Evolutionary conservation across 2,113 vertebrate species (phyloP), one percentile per base, ranked within the genome.

Genomic region (Perca flavescens): DNA sequence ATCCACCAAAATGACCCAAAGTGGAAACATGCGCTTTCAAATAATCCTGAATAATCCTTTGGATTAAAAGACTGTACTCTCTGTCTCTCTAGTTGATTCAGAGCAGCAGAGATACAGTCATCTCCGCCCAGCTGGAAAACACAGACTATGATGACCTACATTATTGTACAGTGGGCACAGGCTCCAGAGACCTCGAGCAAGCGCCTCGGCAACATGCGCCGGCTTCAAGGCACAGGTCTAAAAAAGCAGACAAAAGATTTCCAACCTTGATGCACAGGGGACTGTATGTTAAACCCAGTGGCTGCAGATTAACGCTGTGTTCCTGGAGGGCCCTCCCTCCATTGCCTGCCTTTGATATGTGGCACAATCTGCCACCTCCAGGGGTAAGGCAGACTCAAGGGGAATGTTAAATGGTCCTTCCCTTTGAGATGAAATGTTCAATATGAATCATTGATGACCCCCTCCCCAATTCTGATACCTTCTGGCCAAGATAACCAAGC

Each of bases 401-500:
- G 92, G 90, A 94, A 94, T 94, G 92, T 83, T 95, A 94, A 95
- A 94, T 82, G 86, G 68, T 91, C 78, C 87, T 82, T 93, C 90
- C 93, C 90, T 93, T 94, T 85, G 91, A 94, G 91, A 91, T 91
- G 90, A 91, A 93, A 92, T 92, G 79, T 86, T 93, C 81, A 54
- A 82, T 89, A 93, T 95, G 89, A 94, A 95, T 94, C 94, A 95
- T 94, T 94, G 87, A 94, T 95, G 88, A 83, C 69, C 67, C 50
- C 60, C 63, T 54, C 25, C 43, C 46, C 66, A 64, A 77, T 71
- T 65, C 58, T 36, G 34, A 85, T 80, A 82, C 77, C 92, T 88
- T 83, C 74, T 28, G 82, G 91, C 91, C 79, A 88, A 86, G 52
- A 89, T 85, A 85, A 86, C 82, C 82, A 71, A 80, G 84, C 79